Percentiles rank a stretch among this genome's conserved stretches.
Evolutionary conservation across 2,113 vertebrate genomes (phyloP).

Genomic region (Tragelaphus buxtoni): DNA sequence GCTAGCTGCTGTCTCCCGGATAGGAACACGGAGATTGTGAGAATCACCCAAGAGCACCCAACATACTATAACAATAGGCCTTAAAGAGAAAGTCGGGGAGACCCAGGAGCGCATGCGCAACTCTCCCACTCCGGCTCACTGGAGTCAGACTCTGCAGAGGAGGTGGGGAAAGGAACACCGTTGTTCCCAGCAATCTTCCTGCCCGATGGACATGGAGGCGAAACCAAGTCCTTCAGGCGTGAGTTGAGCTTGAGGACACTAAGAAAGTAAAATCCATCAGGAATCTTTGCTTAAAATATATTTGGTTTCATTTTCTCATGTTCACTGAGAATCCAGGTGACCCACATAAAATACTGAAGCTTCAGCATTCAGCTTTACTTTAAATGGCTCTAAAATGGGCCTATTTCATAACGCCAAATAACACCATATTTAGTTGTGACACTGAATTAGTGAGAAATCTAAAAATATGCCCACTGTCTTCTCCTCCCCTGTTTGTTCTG

Average conservation of each 20-base stretch:
- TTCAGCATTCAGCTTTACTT: constrained; percentile 19
- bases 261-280: background rate
- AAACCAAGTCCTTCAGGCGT: background rate
- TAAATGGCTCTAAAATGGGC: constrained; percentile 52
- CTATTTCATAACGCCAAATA: constrained; percentile 46
- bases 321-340: constrained; percentile 59
- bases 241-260: background rate
- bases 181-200: background rate
- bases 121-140: background rate
- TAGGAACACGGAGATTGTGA: background rate
- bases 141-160: background rate
- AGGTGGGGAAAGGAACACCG: rapidly evolving
- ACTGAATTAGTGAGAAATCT: background rate
- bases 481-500: background rate
- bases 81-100: background rate
- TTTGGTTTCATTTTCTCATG: constrained; percentile 6
- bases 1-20: background rate
- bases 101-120: rapidly evolving
- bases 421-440: constrained; percentile 34
- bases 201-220: background rate
- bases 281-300: background rate
- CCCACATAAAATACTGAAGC: constrained; percentile 46
- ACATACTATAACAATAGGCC: background rate
- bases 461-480: background rate
- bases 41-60: background rate